These are phyloP conservation scores for Adelphocoris suturalis DNA, from an alignment of 2,888 invertebrate genomes.

Conservation along the genomic window DNA sequence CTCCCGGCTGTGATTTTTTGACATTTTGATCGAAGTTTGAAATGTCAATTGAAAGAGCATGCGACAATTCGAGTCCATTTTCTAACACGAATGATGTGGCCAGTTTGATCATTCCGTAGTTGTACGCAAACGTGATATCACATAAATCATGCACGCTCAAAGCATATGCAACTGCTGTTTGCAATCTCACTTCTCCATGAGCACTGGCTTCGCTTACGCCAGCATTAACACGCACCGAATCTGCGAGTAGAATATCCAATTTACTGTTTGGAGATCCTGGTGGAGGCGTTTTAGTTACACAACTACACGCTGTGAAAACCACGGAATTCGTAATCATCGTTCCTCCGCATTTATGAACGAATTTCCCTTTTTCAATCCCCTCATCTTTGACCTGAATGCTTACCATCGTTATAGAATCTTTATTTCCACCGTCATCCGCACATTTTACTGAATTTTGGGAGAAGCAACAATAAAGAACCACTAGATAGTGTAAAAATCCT, in stretches of 20 bases:
- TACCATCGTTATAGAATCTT: conserved; percentile 22
- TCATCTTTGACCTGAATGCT: not conserved
- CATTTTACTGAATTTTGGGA: not conserved
- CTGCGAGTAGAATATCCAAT: not conserved
- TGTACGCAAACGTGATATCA: not conserved
- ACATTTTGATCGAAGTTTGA: not conserved
- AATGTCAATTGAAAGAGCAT: not conserved
- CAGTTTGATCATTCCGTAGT: conserved; percentile 24
- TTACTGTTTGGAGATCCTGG: not conserved
- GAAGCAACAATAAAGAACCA: not conserved
- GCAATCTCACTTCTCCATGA: not conserved
- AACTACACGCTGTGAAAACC: conserved; percentile 21
- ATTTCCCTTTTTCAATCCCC: not conserved
- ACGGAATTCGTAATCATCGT: conserved; percentile 23
- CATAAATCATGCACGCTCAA: conserved; percentile 25
- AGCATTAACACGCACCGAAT: not conserved
- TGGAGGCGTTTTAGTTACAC: not conserved
- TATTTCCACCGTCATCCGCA: not conserved
- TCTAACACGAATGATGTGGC: not conserved
- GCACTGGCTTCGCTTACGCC: not conserved
- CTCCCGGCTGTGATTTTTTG: not conserved
- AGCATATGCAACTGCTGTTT: not conserved
- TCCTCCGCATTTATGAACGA: conserved; percentile 2
- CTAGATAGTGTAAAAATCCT: not conserved
- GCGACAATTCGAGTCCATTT: conserved; percentile 16